Evolutionary conservation across 1,140 invertebrate species (phyloP).

Genomic region (Oedothorax gibbosus): DNA sequence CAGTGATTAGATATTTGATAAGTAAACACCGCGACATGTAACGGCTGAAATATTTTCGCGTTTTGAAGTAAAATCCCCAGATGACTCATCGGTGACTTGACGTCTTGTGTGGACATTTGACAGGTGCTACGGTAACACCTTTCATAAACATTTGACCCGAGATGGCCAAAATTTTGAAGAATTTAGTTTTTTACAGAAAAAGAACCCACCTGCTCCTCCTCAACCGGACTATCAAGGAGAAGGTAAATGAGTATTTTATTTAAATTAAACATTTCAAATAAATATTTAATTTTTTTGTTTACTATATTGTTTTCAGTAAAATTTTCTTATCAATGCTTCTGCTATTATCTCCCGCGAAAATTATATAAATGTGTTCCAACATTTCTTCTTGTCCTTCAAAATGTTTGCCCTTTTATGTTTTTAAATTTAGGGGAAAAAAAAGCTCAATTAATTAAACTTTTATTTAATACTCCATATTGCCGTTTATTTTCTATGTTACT

Average conservation of each 20-base stretch:
- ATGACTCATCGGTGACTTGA: slow-evolving; percentile 48
- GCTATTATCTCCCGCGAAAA: too few species aligned
- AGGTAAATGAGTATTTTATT: slow-evolving; percentile 23
- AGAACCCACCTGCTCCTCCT: slow-evolving; percentile 55
- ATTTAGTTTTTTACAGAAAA: slow-evolving; percentile 57
- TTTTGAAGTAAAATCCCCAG: slow-evolving; percentile 8
- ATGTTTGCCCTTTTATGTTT: too few species aligned
- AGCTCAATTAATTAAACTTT: too few species aligned
- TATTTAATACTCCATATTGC: too few species aligned
- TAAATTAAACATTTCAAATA: not conserved
- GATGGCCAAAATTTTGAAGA: slow-evolving; percentile 58
- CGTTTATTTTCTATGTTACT: too few species aligned
- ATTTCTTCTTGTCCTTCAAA: too few species aligned
- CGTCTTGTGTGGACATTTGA: slow-evolving; percentile 53
- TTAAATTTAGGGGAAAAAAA: too few species aligned
- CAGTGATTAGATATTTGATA: too few species aligned
- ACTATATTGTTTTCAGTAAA: too few species aligned
- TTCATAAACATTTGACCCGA: not conserved
- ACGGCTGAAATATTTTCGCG: not conserved
- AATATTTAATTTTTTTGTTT: too few species aligned
- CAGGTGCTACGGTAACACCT: slow-evolving; percentile 26
- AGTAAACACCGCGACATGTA: not conserved
- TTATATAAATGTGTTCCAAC: too few species aligned
- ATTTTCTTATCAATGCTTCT: too few species aligned
- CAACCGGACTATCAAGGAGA: slow-evolving; percentile 59